These are phyloP conservation scores for Dicrostonyx torquatus DNA, from an alignment of 2,797 vertebrate genomes.

Conservation along the genomic window DNA sequence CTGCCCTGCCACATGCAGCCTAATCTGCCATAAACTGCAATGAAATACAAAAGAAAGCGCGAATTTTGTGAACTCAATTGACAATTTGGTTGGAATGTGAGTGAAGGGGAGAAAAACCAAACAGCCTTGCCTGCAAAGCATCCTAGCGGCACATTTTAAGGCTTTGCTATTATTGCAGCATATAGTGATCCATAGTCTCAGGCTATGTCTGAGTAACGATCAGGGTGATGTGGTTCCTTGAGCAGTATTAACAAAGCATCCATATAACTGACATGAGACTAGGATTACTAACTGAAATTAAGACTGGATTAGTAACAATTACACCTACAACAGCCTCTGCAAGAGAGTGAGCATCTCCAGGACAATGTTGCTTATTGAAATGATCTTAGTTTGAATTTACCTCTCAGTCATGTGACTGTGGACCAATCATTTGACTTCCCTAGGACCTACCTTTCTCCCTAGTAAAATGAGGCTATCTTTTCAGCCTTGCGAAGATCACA, in stretches of 20 bases:
- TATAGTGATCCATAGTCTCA: not conserved
- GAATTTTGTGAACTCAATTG: not conserved
- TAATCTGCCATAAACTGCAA: not conserved
- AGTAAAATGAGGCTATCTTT: not conserved
- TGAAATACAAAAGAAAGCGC: not conserved
- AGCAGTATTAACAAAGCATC: not conserved
- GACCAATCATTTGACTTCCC: not conserved
- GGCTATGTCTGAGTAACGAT: not conserved
- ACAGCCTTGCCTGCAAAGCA: accelerated
- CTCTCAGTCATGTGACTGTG: not conserved
- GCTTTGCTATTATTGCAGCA: not conserved
- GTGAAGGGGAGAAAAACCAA: not conserved
- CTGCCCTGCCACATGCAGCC: not conserved
- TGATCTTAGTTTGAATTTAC: slow-evolving; percentile 3
- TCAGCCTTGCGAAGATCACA: not conserved
- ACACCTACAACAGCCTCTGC: not conserved
- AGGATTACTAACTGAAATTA: slow-evolving; percentile 17
- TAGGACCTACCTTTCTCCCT: not conserved
- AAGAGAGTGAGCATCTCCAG: not conserved
- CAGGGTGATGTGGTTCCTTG: not conserved
- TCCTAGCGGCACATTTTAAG: not conserved
- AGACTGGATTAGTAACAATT: not conserved
- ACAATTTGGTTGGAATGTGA: not conserved
- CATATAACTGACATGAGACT: not conserved
- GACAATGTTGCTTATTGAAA: not conserved